Percentiles rank a stretch among this genome's conserved stretches.
These are phyloP conservation scores for Paedocypris sp. DNA, from an alignment of 2,113 vertebrate species.

Conservation along the genomic window DNA sequence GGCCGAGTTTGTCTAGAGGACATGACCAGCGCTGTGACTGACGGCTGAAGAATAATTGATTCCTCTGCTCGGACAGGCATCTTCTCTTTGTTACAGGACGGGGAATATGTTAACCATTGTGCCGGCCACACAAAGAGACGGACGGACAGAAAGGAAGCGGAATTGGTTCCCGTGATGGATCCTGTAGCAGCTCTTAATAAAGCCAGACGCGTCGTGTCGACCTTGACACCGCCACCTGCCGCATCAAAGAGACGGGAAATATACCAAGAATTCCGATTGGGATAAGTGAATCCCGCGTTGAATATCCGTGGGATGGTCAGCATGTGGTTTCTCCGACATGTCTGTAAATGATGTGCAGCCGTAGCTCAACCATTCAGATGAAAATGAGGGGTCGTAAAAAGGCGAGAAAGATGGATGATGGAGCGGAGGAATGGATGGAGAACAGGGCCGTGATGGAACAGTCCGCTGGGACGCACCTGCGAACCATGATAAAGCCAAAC, in stretches of 20 bases:
- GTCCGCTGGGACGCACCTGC: constrained; percentile 17
- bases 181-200: background rate
- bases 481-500: constrained; percentile 18
- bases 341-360: background rate
- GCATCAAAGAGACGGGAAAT: background rate
- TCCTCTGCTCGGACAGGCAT: constrained; percentile 14
- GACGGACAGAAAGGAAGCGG: background rate
- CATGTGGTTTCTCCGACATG: background rate
- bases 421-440: background rate
- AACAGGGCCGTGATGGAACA: constrained; percentile 5
- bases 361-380: constrained; percentile 14
- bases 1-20: background rate
- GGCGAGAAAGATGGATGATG: background rate
- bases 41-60: constrained; percentile 7
- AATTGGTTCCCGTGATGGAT: background rate
- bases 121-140: background rate
- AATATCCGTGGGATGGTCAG: background rate
- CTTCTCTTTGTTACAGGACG: constrained; percentile 13
- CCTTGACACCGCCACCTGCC: background rate
- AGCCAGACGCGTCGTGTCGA: background rate
- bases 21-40: background rate
- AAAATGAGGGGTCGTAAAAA: constrained; percentile 14
- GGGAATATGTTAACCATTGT: constrained; percentile 8
- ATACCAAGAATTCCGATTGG: too few relatives aligned
- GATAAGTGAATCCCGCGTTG: too few relatives aligned